Percentiles rank a stretch among this genome's conserved stretches.
Evolutionary conservation across 2,797 vertebrate species (phyloP).

Genomic region (Neopelma chrysocephalum): DNA sequence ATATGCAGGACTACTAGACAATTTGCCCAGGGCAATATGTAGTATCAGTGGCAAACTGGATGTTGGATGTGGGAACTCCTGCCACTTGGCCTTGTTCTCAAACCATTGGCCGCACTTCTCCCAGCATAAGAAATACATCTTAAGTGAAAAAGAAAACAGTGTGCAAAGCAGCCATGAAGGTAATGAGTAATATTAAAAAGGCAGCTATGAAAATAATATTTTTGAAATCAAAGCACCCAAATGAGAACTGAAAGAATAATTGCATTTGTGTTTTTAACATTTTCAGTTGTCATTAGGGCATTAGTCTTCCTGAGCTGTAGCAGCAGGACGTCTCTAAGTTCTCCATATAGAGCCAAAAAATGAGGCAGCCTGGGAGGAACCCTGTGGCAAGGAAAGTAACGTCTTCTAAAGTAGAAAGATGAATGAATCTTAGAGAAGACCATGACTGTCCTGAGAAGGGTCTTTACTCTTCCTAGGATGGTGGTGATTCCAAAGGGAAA

Average conservation of each 20-base stretch:
- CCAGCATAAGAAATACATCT: neutral
- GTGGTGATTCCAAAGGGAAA: neutral
- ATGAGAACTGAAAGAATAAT: neutral
- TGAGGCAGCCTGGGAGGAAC: neutral
- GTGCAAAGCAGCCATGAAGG: neutral
- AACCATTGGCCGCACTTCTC: neutral
- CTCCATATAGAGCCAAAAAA: neutral
- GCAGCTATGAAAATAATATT: conserved; percentile 40
- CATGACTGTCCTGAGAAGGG: neutral
- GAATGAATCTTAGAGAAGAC: neutral
- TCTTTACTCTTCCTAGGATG: neutral
- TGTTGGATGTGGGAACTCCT: neutral
- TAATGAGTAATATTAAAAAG: conserved; percentile 29
- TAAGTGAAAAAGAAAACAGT: conserved; percentile 7
- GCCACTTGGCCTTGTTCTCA: conserved; percentile 3
- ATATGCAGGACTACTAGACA: neutral
- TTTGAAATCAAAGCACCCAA: conserved; percentile 27
- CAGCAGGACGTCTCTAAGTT: neutral
- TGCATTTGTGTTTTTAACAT: neutral
- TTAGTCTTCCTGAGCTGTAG: neutral
- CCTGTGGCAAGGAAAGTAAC: neutral
- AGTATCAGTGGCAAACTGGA: neutral
- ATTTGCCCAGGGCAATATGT: neutral
- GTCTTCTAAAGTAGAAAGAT: neutral
- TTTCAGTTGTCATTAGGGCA: neutral